Conservation (phyloP, 2,113 vertebrate genomes). For the human region GRCh38 chr18:65218501-65219000, state of each 20-base stretch:
- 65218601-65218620: not conserved
- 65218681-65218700: not conserved
- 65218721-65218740: not conserved
- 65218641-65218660: fast-evolving
- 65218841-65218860: not conserved
- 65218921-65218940: not conserved
- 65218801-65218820: not conserved
- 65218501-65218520: not conserved
- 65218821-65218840: not conserved
- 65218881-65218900: constrained; percentile 6
- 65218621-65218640: not conserved
- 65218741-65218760: fast-evolving
- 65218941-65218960: constrained; percentile 33
- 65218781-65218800: not conserved
- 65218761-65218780: not conserved
- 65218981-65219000: constrained; percentile 2
- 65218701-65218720: not conserved
- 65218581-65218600: not conserved
- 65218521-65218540: not conserved
- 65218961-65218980: not conserved
- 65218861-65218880: not conserved
- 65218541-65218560: not conserved
- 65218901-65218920: not conserved
- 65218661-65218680: not conserved
- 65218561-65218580: no score